A percentile compares a stretch with the other conserved stretches of the same genome.
These are phyloP conservation scores for Dolichoris vasculosae DNA, from an alignment of 1,140 invertebrate species.

Conservation along the genomic window DNA sequence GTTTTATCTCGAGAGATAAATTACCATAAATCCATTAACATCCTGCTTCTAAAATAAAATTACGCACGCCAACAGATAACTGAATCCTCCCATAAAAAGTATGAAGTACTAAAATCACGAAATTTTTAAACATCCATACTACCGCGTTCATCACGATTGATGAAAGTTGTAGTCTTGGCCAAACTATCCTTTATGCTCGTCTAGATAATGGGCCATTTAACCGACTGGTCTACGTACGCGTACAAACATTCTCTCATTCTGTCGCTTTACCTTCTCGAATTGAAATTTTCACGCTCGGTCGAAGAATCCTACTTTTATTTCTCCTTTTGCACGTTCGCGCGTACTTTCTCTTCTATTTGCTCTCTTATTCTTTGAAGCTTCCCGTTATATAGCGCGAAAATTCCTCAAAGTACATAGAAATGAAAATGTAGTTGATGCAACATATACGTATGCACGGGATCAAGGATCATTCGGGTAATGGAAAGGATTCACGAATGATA, in stretches of 20 bases:
- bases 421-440: conserved; percentile 5
- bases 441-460: not conserved
- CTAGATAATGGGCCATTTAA: not conserved
- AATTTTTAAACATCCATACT: not conserved
- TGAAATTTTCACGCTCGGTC: not conserved
- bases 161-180: not conserved
- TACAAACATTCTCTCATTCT: not conserved
- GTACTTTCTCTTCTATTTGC: not conserved
- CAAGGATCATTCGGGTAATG: not conserved
- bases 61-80: not conserved
- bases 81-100: not conserved
- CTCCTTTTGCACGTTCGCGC: not conserved
- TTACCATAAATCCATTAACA: not conserved
- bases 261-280: not conserved
- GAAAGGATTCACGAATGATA: conserved; percentile 12
- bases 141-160: not conserved
- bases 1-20: not conserved
- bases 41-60: not conserved
- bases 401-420: conserved; percentile 24
- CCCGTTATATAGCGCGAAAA: not conserved
- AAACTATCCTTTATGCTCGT: not conserved
- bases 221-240: not conserved
- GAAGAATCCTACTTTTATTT: conserved; percentile 4
- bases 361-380: not conserved
- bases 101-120: not conserved